These are phyloP conservation scores for Seriola dumerili DNA, from an alignment of 2,113 vertebrate genomes.

Conservation along the genomic window DNA sequence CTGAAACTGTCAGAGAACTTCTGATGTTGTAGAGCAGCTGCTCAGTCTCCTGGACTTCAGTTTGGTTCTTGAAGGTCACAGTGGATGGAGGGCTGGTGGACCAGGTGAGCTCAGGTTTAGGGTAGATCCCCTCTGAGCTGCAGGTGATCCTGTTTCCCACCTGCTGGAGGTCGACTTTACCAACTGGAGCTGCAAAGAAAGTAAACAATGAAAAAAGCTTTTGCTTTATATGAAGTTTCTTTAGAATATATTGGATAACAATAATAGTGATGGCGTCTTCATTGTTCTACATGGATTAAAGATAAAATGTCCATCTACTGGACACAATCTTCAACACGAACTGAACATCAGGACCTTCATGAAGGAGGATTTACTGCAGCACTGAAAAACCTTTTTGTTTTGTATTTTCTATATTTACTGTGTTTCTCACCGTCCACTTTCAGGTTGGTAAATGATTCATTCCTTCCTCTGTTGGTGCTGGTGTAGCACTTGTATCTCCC, in stretches of 20 bases:
- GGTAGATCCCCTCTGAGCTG: constrained; percentile 66
- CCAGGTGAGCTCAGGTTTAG: constrained; percentile 70
- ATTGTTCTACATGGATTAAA: no score
- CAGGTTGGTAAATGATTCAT: constrained; percentile 36
- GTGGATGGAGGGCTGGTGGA: background rate
- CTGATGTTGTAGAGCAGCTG: constrained; percentile 62
- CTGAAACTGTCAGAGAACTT: constrained; percentile 13
- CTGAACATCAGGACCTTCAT: no score
- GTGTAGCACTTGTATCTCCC: constrained; percentile 77
- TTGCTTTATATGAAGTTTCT: no score
- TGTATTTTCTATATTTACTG: no score
- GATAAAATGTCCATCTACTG: no score
- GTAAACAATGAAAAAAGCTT: no score
- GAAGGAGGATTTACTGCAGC: no score
- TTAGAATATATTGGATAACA: no score
- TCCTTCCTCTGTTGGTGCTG: background rate
- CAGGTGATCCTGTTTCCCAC: constrained; percentile 59
- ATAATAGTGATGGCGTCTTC: rapidly evolving
- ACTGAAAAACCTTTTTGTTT: no score
- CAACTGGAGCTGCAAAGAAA: constrained; percentile 64
- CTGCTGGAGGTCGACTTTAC: constrained; percentile 48
- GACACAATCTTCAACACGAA: no score
- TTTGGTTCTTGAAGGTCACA: rapidly evolving
- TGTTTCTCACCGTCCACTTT: constrained; percentile 59
- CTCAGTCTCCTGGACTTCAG: background rate